Conservation (phyloP, 1,140 invertebrate species). For the Drepana arcuata region DNA sequence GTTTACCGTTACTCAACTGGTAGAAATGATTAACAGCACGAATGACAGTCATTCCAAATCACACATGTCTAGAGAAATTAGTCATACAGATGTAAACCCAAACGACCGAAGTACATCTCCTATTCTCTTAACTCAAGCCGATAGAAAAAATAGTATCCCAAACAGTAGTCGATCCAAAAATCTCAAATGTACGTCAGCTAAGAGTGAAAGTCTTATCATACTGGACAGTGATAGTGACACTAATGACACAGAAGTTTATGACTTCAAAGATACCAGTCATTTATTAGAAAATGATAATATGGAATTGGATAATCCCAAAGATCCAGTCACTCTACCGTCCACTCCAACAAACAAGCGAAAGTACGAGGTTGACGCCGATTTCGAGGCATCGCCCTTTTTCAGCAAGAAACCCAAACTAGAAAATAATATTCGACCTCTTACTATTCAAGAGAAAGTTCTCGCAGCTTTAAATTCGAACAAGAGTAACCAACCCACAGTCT, state of each 20-base stretch:
- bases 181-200: conserved; percentile 1
- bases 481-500: neutral
- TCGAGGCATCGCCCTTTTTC: conserved; percentile 49
- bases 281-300: too few relatives aligned
- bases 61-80: too few relatives aligned
- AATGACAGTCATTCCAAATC: conserved; percentile 8
- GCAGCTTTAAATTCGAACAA: conserved; percentile 29
- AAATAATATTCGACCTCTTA: conserved; percentile 11
- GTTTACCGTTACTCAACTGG: conserved; percentile 51
- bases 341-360: too few relatives aligned
- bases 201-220: conserved; percentile 33
- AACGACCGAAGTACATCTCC: conserved; percentile 37
- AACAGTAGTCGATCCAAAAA: conserved; percentile 2
- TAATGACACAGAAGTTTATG: conserved; percentile 27
- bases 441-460: conserved; percentile 42
- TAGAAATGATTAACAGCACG: conserved; percentile 50
- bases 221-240: conserved; percentile 47
- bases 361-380: too few relatives aligned
- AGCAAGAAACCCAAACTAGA: conserved; percentile 47
- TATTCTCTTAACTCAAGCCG: conserved; percentile 44
- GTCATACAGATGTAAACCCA: conserved; percentile 5
- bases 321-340: too few relatives aligned
- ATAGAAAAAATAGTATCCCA: conserved; percentile 24
- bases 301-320: too few relatives aligned
- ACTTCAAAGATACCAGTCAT: too few relatives aligned